Base-by-base conservation (phyloP, 1,140 invertebrate species). In the Neuroterus valhalla region DNA sequence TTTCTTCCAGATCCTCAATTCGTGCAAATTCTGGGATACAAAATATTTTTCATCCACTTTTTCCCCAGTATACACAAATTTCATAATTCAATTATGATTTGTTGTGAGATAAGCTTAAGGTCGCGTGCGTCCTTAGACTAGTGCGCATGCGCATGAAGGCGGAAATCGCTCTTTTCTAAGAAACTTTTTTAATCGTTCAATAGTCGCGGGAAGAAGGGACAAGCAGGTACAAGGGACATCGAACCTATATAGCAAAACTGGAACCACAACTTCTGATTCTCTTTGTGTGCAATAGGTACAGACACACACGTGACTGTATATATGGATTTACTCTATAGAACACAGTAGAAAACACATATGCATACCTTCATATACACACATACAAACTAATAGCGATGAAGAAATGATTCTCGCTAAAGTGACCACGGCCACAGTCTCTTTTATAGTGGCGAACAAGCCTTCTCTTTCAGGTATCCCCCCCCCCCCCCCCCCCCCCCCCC, bases 231-330 rank as follows among this genome's bases (percentile, higher is more conserved):
- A 48, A 48, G 46, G n/a, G 46, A 48, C 46, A 48, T 48, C 46
- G 46, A 48, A 48, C 46, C 17, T 17, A 48, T n/a, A 48, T 19
- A 48, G 46, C 15, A 48, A 48, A 48, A 48, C 46, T 48, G 46
- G 46, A 48, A 48, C n/a, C 6, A 8, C 6, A n/a, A 48, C 46
- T 48, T 48, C 46, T 48, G 17, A n/a, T 48, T 48, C 17, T 48
- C 14, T 19, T 19, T 48, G 46, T 48, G 17, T 48, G 46, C 31
- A 10, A 38, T 38, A n/a, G 4, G 17, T 48, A 48, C 46, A 48
- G 17, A 19, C 17, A 19, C 46, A 17, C 0, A 19, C n/a, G 6
- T 38, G 5, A 10, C 10, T 6, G 1, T 19, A 5, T 17, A 19
- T 48, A 17, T 48, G 46, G 15, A 48, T 48, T 17, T 17, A 48